Percentiles rank a stretch among this genome's conserved stretches.
phyloP scores from a whole-genome alignment of 1,140 invertebrate species.

The Ostrea edulis region DNA sequence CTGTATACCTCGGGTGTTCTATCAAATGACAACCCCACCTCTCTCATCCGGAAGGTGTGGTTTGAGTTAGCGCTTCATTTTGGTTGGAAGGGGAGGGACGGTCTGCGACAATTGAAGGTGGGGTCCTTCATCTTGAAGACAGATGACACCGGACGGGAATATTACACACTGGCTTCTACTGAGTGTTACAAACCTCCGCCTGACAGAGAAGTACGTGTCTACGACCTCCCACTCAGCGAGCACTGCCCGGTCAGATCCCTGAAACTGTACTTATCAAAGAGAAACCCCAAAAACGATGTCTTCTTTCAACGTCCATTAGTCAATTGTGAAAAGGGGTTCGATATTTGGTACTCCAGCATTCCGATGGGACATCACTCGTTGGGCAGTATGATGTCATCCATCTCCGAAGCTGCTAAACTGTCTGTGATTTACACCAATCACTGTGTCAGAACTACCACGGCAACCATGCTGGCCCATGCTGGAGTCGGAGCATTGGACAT shows the following conservation, averaged over 20 bases:
- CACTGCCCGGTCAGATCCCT: slow-evolving; percentile 33
- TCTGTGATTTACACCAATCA: slow-evolving; percentile 33
- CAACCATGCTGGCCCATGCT: slow-evolving; percentile 9
- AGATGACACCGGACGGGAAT: slow-evolving; percentile 10
- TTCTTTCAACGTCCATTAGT: slow-evolving; percentile 33
- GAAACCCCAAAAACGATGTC: slow-evolving; percentile 26
- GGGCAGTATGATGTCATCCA: slow-evolving; percentile 38
- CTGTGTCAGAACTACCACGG: slow-evolving; percentile 7
- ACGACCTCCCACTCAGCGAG: not conserved
- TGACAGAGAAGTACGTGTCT: not conserved
- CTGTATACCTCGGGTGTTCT: not conserved
- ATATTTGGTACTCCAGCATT: slow-evolving; percentile 35
- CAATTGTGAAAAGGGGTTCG: not conserved
- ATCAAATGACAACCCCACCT: not conserved
- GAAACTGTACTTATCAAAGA: slow-evolving; percentile 20
- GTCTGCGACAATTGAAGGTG: not conserved
- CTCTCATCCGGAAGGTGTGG: slow-evolving; percentile 17
- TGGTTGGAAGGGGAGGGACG: slow-evolving; percentile 10
- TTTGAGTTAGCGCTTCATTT: slow-evolving; percentile 17
- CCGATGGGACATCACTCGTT: slow-evolving; percentile 18
- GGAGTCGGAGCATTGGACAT: not conserved
- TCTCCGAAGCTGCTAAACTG: slow-evolving; percentile 27
- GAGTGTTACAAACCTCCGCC: not conserved
- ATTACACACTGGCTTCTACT: not conserved
- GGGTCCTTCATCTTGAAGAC: not conserved